Percentiles rank a stretch among this genome's conserved stretches.
Evolutionary conservation across 2,888 invertebrate species (phyloP).

Genomic region (Zootermopsis nevadensis): DNA sequence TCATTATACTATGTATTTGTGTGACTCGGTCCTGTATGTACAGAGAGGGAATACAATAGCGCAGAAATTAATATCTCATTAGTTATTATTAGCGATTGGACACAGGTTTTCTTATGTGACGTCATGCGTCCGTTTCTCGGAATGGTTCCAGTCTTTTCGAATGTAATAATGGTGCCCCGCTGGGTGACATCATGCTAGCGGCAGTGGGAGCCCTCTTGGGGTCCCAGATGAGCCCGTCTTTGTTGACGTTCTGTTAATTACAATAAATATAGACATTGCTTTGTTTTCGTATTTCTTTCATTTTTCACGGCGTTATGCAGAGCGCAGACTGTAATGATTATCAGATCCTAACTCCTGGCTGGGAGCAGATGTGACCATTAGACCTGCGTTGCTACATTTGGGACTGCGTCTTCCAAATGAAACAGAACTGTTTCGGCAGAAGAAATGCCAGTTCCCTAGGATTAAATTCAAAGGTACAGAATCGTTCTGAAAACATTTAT

Average conservation of each 20-base stretch:
- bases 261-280: slow-evolving; percentile 42
- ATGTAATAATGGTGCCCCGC: slow-evolving; percentile 17
- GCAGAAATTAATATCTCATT: slow-evolving; percentile 38
- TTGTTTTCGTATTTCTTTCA: slow-evolving; percentile 22
- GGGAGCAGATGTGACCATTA: neutral
- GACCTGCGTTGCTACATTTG: neutral
- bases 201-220: neutral
- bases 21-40: neutral
- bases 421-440: neutral
- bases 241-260: slow-evolving; percentile 35
- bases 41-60: slow-evolving; percentile 11
- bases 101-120: slow-evolving; percentile 23
- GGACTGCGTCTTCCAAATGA: neutral
- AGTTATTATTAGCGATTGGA: slow-evolving; percentile 40
- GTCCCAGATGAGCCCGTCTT: slow-evolving; percentile 7
- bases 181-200: slow-evolving; percentile 19
- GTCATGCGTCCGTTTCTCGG: slow-evolving; percentile 8
- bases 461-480: no score
- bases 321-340: neutral
- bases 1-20: neutral
- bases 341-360: neutral
- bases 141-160: slow-evolving; percentile 8
- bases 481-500: no score
- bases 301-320: neutral
- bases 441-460: neutral